Base-by-base conservation (phyloP, 1,140 invertebrate genomes). In the Colletes gigas region DNA sequence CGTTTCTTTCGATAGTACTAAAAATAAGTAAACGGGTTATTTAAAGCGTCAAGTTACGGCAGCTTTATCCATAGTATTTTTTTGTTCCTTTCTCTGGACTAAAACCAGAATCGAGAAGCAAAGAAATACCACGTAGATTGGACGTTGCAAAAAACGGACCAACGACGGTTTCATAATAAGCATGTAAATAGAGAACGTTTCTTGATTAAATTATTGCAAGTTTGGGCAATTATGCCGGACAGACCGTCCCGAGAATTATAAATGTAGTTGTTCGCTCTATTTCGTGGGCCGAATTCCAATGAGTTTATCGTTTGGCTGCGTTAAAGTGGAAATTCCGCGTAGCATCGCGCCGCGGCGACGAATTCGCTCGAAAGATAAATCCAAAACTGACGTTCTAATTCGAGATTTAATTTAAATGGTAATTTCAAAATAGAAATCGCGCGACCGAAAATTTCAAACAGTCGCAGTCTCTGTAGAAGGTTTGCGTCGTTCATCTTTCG, bases 361-460 rank as follows among this genome's bases (percentile, higher is more conserved):
- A 44, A 15, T 19, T 47, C 4, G 21, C 14, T 4, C 47, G 44
- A 50, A 73, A 79, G 77, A 79, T 79, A 79, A 79, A 79, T 79
- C 60, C 63, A 57, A 79, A 73, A 73, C 41, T 9, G 59, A 30
- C 69, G 50, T 39, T 57, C 77, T 79, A 79, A 79, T 79, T 79
- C 60, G 77, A 50, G 21, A 55, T 65, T 73, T 79, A 41, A 73
- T 79, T 79, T 73, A 79, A 79, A 79, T 79, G 77, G 69, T 79
- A 79, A 79, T 79, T 54, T 15, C 41, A 54, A 19, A 79, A 79
- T 54, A 78, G 69, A 78, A 57, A 70, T 59, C 17, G 30, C 6
- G 6, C 15, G 15, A 17, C 8, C 44, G 69, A 71, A 66, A 52
- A 60, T 60, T 52, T 15, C 7, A 21, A 14, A 62, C 19, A 15